A percentile compares a stretch with the other conserved stretches of the same genome.
phyloP scores from a whole-genome alignment of 53 echinoderm and acorn worm species.

The Hippasteria phrygiana region DNA sequence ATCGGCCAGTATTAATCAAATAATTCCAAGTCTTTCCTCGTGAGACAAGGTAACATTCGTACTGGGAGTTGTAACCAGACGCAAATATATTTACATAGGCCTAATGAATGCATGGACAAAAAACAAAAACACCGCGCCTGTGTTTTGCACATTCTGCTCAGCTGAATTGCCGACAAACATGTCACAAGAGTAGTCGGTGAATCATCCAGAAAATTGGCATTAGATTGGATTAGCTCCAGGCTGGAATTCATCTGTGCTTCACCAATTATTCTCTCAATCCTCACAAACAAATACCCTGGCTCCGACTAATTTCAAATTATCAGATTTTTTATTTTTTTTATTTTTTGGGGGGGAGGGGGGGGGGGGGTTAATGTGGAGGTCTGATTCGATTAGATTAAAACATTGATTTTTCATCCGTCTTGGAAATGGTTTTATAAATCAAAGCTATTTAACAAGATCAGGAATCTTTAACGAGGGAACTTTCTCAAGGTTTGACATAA shows the following conservation, averaged over 20 bases:
- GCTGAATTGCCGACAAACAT: conserved; percentile 2
- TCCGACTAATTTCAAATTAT: neutral
- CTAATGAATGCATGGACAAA: neutral
- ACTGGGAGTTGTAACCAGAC: no score
- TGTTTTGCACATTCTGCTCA: neutral
- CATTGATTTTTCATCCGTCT: neutral
- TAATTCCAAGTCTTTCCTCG: no score
- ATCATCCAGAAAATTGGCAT: conserved; percentile 53
- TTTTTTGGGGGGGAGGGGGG: neutral
- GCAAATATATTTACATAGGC: neutral
- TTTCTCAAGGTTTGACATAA: neutral
- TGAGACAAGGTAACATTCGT: neutral
- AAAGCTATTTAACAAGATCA: neutral
- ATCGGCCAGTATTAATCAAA: no score
- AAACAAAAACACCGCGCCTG: neutral
- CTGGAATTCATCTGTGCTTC: neutral
- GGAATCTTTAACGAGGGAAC: neutral
- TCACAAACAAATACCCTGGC: neutral
- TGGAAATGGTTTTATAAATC: neutral
- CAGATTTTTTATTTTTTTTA: neutral
- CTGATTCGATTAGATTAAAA: neutral
- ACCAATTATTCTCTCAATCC: neutral
- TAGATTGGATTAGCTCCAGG: conserved; percentile 53
- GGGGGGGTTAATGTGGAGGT: neutral
- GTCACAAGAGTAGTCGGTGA: neutral